Base-by-base conservation (phyloP, 1,140 invertebrate genomes). In the Aculops lycopersici region DNA sequence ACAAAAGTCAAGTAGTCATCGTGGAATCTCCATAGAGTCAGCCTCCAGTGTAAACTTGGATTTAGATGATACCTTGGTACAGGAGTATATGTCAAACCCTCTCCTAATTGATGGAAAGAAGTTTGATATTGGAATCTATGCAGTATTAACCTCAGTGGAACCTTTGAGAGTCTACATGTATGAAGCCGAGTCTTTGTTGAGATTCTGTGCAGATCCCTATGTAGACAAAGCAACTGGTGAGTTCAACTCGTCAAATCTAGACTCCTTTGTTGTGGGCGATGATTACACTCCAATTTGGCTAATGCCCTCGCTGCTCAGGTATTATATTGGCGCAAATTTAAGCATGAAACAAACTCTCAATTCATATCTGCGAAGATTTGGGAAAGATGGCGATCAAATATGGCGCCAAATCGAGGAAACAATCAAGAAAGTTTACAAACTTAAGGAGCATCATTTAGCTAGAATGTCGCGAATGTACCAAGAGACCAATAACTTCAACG, bases 111-210 rank as follows among this genome's bases (percentile, higher is more conserved):
- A 63, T 53, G 51, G 52, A 41, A 55, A 52, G 2, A 92, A 90
- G 59, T 95, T 95, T 60, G 86, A 95, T 54, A 80, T 95, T 53
- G 86, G 86, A 15, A 68, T 94, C 16, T 95, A 95, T 57, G 78
- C 78, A 0, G 72, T 78, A 1, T 60, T 92, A 1, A 90, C 84
- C 0, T 86, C 79, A 0, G 64, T 94, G 1, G 66, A 86, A 58
- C 86, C 86, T 12, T 54, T 94, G 1, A 62, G 81, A 49, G 66
- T 76, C 0, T 94, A 94, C 50, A 70, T 73, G 41, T 80, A 84
- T 52, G 73, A 74, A 53, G 77, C 72, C 4, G 86, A 94, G 51
- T 68, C 74, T 2, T 55, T 90, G 3, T 74, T 88, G 49, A 74
- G 81, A 45, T 95, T 88, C 58, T 94, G 86, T 52, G 69, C 77